Conservation (phyloP, 1,140 invertebrate species). For the Saccostrea glomerata region DNA sequence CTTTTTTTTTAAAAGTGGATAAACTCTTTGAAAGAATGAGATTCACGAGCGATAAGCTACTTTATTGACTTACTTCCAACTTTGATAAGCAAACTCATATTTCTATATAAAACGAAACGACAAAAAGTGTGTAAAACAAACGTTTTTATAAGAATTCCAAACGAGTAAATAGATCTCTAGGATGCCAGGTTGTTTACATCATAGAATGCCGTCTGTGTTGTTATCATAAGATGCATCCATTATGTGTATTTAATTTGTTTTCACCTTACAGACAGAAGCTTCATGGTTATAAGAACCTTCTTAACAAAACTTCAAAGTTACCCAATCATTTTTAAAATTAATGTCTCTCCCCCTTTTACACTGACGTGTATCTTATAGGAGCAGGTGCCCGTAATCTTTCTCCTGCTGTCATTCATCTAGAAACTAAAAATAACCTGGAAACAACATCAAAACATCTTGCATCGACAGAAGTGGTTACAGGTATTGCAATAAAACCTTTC, state of each 20-base stretch:
- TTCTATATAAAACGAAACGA: neutral
- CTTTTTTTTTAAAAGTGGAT: no score
- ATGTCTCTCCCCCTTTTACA: neutral
- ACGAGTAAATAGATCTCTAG: neutral
- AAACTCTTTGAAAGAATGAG: no score
- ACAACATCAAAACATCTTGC: no score
- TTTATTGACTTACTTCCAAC: neutral
- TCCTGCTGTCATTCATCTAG: neutral
- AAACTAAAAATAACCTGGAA: no score
- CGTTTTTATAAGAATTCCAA: neutral
- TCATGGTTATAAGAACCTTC: neutral
- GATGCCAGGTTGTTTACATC: neutral
- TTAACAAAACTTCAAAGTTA: no score
- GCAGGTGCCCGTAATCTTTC: neutral
- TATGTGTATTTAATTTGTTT: neutral
- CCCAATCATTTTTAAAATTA: neutral
- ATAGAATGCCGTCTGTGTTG: neutral
- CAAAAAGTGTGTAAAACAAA: neutral
- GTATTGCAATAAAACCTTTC: no score
- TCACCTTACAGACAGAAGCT: no score
- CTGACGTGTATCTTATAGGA: neutral
- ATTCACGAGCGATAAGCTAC: neutral
- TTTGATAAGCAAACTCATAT: neutral
- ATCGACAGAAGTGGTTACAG: no score
- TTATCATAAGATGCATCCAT: neutral